Evolutionary conservation across 1,140 invertebrate species (phyloP), one percentile per base, ranked within the genome.

Genomic region (Rhagoletis zephyria): DNA sequence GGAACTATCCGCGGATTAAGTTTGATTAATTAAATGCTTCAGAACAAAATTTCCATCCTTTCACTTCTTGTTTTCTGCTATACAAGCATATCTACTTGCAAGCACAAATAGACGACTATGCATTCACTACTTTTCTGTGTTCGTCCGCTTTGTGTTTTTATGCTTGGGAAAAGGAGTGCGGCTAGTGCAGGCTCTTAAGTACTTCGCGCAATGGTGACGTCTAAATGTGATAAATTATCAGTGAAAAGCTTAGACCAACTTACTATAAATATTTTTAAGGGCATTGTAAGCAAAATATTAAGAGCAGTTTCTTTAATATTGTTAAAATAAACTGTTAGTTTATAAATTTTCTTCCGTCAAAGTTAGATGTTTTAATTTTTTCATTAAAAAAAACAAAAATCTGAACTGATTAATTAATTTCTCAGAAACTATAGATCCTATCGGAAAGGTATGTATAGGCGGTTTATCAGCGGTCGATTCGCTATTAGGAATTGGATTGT

Each of bases 11-110:
- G 48, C 48, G 48, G 48, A 51, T 81, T 81, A 81, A n/a, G 48
- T n/a, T 81, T 81, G 74, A 81, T 81, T 81, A 81, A 81, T 81
- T 81, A 81, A 81, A 48, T 81, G 74, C 16, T 81, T 14, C 74
- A 19, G n/a, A 56, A 10, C n/a, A 81, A 51, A 81, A 51, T 48
- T 81, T 1, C 74, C 30, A 48, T 51, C n/a, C 14, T 42, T 81
- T 56, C 74, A 19, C n/a, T 56, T 2, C 74, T 45, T 42, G 14
- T 3, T 59, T 81, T 10, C 40, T 42, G 2, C 30, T 48, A 48
- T 0, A 77, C 64, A 14, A 63, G 61, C 30, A 30, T 30, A 30
- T 30, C 30, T 30, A 30, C 30, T 30, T 30, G 30, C 30, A 30
- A 30, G 30, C 30, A 30, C 30, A 30, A 30, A 30, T 30, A 67